Evolutionary conservation across 2,888 invertebrate genomes (phyloP).

Genomic region (Byasa hedistus): DNA sequence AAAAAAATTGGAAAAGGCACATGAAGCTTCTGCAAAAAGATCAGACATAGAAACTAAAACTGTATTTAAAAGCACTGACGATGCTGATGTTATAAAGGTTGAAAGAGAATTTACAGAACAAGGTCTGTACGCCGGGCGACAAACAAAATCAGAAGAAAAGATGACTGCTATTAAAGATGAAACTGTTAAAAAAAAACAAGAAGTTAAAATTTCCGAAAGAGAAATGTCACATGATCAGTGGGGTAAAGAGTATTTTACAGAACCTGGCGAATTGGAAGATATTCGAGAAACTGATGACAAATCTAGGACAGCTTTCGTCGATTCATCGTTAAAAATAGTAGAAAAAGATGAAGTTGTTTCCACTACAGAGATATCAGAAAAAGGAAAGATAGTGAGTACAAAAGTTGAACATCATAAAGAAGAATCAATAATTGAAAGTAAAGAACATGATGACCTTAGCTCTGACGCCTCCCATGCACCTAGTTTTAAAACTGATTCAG

Average conservation of each 20-base stretch:
- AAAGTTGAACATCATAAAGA: slow-evolving; percentile 71
- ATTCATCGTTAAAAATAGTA: slow-evolving; percentile 66
- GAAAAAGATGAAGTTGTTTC: slow-evolving; percentile 73
- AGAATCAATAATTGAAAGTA: slow-evolving; percentile 73
- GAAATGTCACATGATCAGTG: slow-evolving; percentile 76
- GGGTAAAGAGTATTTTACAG: slow-evolving; percentile 78
- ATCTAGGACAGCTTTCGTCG: slow-evolving; percentile 66
- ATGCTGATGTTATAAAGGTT: slow-evolving; percentile 64
- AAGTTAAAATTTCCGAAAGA: slow-evolving; percentile 76
- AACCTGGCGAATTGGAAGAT: slow-evolving; percentile 70
- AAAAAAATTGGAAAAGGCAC: slow-evolving; percentile 75
- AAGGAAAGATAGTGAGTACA: slow-evolving; percentile 72
- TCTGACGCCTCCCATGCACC: slow-evolving; percentile 73
- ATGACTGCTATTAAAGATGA: slow-evolving; percentile 76
- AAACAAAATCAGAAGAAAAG: slow-evolving; percentile 72
- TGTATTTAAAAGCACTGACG: slow-evolving; percentile 66
- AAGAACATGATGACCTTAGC: slow-evolving; percentile 72
- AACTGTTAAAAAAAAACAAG: slow-evolving; percentile 69
- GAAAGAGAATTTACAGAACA: slow-evolving; percentile 71
- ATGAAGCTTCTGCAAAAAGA: slow-evolving; percentile 73
- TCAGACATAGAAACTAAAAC: slow-evolving; percentile 74
- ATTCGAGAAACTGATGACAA: slow-evolving; percentile 71
- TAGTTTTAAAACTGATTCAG: slow-evolving; percentile 68
- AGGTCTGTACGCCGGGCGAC: slow-evolving; percentile 70
- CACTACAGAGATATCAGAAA: slow-evolving; percentile 67